phyloP scores from a whole-genome alignment of 2,797 vertebrate species.

The Parauchenoglanis ngamensis region DNA sequence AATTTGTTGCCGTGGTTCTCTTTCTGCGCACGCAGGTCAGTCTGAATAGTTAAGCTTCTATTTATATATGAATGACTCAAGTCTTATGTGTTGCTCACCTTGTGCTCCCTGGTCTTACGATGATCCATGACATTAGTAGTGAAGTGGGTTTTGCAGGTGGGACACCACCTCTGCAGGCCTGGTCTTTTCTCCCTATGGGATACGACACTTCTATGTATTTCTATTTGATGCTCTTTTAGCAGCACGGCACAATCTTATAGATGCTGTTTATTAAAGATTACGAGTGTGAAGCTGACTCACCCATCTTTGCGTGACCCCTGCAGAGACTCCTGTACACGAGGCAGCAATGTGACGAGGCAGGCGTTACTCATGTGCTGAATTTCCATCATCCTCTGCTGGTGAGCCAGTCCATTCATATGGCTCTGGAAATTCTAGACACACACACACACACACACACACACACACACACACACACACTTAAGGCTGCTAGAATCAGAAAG shows the following conservation, averaged over 20 bases:
- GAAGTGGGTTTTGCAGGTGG: conserved; percentile 87
- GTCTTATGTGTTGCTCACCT: conserved; percentile 72
- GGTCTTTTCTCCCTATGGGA: conserved; percentile 78
- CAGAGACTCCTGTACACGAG: conserved; percentile 84
- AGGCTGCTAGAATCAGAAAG: background rate
- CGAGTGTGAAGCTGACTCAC: conserved; percentile 66
- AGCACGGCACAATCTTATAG: background rate
- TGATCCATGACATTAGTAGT: conserved; percentile 84
- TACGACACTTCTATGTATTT: background rate
- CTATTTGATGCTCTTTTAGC: background rate
- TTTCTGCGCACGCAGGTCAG: background rate
- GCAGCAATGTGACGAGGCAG: conserved; percentile 89
- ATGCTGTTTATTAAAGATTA: background rate
- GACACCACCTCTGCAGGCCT: conserved; percentile 84
- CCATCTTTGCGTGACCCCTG: conserved; percentile 75
- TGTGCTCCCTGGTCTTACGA: conserved; percentile 87
- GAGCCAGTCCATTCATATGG: conserved; percentile 88
- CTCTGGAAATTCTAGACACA: conserved; percentile 86
- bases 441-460: background rate
- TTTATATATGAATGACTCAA: background rate
- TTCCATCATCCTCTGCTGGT: conserved; percentile 92
- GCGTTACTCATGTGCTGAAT: conserved; percentile 92
- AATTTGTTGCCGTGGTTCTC: background rate
- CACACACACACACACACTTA: background rate
- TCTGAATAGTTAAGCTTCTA: background rate